Evolutionary conservation across 1,140 invertebrate genomes (phyloP), one percentile per base, ranked within the genome.

Genomic region (Temnothorax nylanderi): DNA sequence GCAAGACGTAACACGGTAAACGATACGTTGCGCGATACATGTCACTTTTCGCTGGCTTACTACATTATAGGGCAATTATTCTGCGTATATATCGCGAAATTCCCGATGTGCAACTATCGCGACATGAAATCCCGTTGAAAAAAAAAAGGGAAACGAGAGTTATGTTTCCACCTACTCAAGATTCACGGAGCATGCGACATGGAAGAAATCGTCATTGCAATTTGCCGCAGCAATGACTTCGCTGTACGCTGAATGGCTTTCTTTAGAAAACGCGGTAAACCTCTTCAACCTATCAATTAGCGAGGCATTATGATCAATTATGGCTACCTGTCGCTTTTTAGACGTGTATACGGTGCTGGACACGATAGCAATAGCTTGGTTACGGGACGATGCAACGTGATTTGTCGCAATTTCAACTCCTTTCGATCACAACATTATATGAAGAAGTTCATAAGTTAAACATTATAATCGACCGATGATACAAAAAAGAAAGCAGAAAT

Each of bases 241-340:
- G 49, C 10, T 72, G 86, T 74, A 86, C 82, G 69, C 62, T 26
- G 72, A 90, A 82, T 82, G 87, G 90, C 92, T 93, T 93, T 93
- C 92, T 93, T 92, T 93, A 93, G 91, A 93, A 93, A 93, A 90
- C 86, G 81, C 62, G 72, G 80, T 71, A 90, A 86, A 87, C 78
- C 81, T 71, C 65, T 76, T 90, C 85, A 89, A 76, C 80, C 90
- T 90, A 92, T 93, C 92, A 93, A 93, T 93, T 93, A 93, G 87
- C 64, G 69, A 87, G 16, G 62, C 87, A 93, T 93, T 93, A 93
- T 89, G 84, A 90, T 87, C 80, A 69, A 21, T 82, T 82, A 65
- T 37, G 60, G 62, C 86, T 91, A 90, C 89, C 90, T 87, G 91
- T 92, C 85, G 89, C 90, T 74, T 41, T 91, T 90, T 87, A 87